Base-by-base conservation (phyloP, 30 jellyfish, hydroid and myxozoan species). In the Haliclystus octoradiatus region DNA sequence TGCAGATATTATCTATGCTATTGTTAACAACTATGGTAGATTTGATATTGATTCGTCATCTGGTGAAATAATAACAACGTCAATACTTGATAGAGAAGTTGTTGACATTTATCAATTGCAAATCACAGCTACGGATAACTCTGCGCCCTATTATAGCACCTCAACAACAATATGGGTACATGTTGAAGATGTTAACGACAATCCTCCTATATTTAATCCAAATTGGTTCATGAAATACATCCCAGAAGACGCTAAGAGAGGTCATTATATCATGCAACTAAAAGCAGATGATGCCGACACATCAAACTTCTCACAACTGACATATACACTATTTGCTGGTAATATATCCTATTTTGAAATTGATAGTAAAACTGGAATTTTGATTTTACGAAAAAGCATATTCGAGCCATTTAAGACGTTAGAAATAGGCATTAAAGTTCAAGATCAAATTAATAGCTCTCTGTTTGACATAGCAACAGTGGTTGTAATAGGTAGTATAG, bases 381-480 rank as follows among this genome's bases (percentile, higher is more conserved):
- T 74, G 14, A 61, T 82, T 5, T 14, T 63, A 1, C 52, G 78
- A 2, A 63, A 34, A 28, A 47, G 25, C 3, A 26, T 28, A 26
- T 46, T 74, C 26, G 83, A 84, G 26, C 50, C 63, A 28, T 25
- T 25, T 12, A 28, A 83, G 1, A 34, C 65, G 19, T 69, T 72
- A 31, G 74, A 82, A 26, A 49, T 82, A 14, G 63, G 2, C 3
- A 79, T 82, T 12, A 63, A 74, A 73, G 94, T 68, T 5, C 29
- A 75, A 23, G 94, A 82, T 50, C 86, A 82, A 23, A n/a, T 34
- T 25, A 73, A 66, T 50, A 62, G 76, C 3, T 2, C 26, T 12
- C 62, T 82, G 32, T 50, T 31, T 64, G 94, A 82, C 68, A 61
- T 74, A 34, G 75, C 89, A 0, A 73, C 84, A 26, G 94, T 93